phyloP scores from a whole-genome alignment of 1,140 invertebrate species.

The Oedothorax gibbosus region DNA sequence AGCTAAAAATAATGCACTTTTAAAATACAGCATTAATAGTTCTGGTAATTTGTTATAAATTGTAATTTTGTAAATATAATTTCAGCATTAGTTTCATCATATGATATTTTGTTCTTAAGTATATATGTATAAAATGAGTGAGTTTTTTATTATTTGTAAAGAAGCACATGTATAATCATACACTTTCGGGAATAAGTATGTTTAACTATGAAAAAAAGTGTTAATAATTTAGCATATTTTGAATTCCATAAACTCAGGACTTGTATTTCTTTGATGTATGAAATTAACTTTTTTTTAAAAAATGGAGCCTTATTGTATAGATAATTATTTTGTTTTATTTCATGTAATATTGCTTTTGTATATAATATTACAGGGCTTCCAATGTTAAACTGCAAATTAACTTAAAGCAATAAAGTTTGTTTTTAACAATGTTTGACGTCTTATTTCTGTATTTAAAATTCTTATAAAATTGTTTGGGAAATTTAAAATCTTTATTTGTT shows the following conservation, averaged over 20 bases:
- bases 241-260: background rate
- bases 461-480: background rate
- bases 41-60: no score
- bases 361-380: constrained; percentile 43
- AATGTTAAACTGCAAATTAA: constrained; percentile 20
- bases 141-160: background rate
- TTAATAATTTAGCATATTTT: no score
- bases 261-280: background rate
- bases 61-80: no score
- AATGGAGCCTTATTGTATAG: constrained; percentile 10
- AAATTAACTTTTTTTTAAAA: background rate
- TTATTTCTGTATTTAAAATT: background rate
- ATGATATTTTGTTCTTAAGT: no score
- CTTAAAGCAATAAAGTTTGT: constrained; percentile 37
- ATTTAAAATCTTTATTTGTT: background rate
- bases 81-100: no score
- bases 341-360: constrained; percentile 33
- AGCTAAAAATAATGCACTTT: no score
- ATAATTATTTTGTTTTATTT: constrained; percentile 19
- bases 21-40: no score
- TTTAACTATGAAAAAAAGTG: background rate
- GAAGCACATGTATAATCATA: background rate
- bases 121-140: no score
- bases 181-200: background rate
- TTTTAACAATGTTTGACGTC: background rate